Evolutionary conservation across 2,797 vertebrate genomes (phyloP).

Genomic region (Petrocephalus schoutedeni): DNA sequence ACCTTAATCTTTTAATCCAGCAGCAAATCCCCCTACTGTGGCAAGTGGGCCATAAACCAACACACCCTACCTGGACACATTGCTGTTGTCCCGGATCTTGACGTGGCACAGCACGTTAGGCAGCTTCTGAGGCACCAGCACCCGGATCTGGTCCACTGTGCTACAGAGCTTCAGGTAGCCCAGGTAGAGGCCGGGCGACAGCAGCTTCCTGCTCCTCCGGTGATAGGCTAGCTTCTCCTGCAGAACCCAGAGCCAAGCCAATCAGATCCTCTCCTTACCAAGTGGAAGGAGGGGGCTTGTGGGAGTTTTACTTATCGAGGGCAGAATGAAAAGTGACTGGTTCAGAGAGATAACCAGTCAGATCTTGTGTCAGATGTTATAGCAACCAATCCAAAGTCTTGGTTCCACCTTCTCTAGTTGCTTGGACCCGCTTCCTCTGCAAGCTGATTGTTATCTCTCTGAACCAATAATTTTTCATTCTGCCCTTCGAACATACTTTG

Average conservation of each 20-base stretch:
- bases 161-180: constrained; percentile 86
- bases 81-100: constrained; percentile 79
- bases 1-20: not conserved
- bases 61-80: constrained; percentile 74
- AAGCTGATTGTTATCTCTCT: too few relatives aligned
- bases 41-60: not conserved
- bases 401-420: too few relatives aligned
- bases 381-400: too few relatives aligned
- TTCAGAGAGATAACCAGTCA: too few relatives aligned
- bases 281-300: too few relatives aligned
- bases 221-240: constrained; percentile 86
- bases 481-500: too few relatives aligned
- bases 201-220: constrained; percentile 70
- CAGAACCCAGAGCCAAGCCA: constrained; percentile 13
- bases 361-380: too few relatives aligned
- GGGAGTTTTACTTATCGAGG: too few relatives aligned
- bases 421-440: too few relatives aligned
- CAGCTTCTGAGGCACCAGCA: constrained; percentile 77
- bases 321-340: too few relatives aligned
- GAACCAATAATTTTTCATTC: too few relatives aligned
- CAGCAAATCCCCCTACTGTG: not conserved
- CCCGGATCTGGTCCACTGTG: constrained; percentile 85
- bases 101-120: constrained; percentile 84
- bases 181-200: constrained; percentile 78
- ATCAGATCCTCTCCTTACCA: not conserved